A percentile compares a stretch with the other conserved stretches of the same genome.
Evolutionary conservation across 1,140 invertebrate genomes (phyloP).

Genomic region (Phocides pigmalion): DNA sequence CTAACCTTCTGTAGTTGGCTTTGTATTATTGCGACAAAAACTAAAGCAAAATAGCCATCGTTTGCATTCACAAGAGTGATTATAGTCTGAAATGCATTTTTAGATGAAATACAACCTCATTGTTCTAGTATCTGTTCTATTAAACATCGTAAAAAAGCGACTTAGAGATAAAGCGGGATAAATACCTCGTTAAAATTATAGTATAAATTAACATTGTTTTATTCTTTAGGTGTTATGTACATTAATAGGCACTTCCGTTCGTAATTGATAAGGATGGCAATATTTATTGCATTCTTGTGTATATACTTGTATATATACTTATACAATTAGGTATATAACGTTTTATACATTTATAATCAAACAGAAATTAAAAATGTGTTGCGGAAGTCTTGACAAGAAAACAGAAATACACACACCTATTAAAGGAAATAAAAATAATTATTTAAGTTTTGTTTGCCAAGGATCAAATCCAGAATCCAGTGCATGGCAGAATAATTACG

Average conservation of each 20-base stretch:
- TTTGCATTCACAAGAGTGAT: conserved; percentile 60
- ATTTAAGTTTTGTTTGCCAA: too few species aligned
- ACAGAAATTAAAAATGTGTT: too few species aligned
- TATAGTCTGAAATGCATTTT: conserved; percentile 59
- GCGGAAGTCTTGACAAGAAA: too few species aligned
- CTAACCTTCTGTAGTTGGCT: conserved; percentile 59
- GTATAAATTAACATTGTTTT: conserved; percentile 13
- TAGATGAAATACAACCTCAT: conserved; percentile 38
- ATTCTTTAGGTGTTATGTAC: not conserved
- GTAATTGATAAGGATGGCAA: not conserved
- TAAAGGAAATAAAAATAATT: too few species aligned
- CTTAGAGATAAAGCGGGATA: not conserved
- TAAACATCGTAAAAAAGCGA: conserved; percentile 7
- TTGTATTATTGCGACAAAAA: conserved; percentile 54
- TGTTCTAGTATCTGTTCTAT: conserved; percentile 2
- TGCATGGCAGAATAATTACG: too few species aligned
- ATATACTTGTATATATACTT: too few species aligned
- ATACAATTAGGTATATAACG: too few species aligned
- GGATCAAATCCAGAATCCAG: too few species aligned
- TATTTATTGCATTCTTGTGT: too few species aligned
- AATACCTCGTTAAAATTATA: not conserved
- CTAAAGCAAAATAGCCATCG: conserved; percentile 50
- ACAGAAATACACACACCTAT: too few species aligned
- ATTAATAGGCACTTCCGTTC: not conserved
- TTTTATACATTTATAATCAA: too few species aligned